Percentiles rank a stretch among this genome's conserved stretches.
These are phyloP conservation scores for Euwallacea fornicatus DNA, from an alignment of 1,140 invertebrate genomes.

Conservation along the genomic window DNA sequence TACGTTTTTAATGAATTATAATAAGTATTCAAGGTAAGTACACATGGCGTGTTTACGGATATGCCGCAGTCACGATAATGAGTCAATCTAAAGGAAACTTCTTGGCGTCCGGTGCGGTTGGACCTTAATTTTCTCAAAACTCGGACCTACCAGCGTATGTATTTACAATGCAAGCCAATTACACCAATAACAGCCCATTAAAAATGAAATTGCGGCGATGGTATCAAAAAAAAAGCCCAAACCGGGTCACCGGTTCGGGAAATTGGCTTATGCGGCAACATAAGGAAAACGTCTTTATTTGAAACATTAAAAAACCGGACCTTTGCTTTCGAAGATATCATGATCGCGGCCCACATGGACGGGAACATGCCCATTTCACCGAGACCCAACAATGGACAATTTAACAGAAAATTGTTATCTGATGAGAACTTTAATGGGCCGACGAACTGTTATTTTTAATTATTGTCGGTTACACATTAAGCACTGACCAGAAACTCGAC, in stretches of 20 bases:
- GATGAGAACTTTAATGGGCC: neutral
- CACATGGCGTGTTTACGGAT: neutral
- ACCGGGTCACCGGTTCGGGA: neutral
- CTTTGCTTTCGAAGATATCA: no score
- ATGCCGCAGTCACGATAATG: no score
- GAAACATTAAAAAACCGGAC: no score
- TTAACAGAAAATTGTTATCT: neutral
- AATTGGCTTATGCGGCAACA: neutral
- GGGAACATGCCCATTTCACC: no score
- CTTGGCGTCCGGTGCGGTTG: no score
- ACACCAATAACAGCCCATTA: conserved; percentile 8
- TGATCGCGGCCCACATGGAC: no score
- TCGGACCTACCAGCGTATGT: neutral
- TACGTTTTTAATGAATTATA: neutral
- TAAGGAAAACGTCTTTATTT: neutral
- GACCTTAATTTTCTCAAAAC: no score
- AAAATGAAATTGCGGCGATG: neutral
- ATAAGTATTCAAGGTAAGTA: neutral
- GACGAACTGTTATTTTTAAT: no score
- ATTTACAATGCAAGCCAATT: neutral
- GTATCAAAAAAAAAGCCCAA: neutral
- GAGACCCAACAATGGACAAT: neutral
- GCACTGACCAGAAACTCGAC: no score
- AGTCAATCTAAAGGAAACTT: no score
- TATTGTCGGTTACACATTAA: no score